phyloP scores from a whole-genome alignment of 2,888 invertebrate species.

The Euclidia mi region DNA sequence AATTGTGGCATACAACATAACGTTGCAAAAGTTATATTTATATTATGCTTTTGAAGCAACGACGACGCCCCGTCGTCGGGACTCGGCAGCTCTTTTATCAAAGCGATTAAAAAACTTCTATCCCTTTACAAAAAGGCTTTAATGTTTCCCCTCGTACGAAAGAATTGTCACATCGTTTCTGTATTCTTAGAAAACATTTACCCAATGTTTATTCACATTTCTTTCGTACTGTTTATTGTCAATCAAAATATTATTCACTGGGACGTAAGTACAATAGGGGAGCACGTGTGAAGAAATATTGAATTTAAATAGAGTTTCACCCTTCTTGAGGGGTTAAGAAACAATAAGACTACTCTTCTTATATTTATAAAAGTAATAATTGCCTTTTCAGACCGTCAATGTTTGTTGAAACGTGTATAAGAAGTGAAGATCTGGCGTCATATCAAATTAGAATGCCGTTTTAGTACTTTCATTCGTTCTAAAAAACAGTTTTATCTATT shows the following conservation, averaged over 20 bases:
- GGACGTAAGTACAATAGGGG: slow-evolving; percentile 49
- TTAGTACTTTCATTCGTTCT: too few relatives aligned
- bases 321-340: slow-evolving; percentile 38
- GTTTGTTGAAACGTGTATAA: too few relatives aligned
- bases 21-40: slow-evolving; percentile 58
- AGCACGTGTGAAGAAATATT: slow-evolving; percentile 50
- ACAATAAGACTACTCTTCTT: slow-evolving; percentile 30
- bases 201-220: slow-evolving; percentile 58
- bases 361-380: slow-evolving; percentile 9
- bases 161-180: slow-evolving; percentile 46
- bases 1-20: slow-evolving; percentile 68
- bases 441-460: too few relatives aligned
- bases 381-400: too few relatives aligned
- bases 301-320: slow-evolving; percentile 53
- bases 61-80: slow-evolving; percentile 48
- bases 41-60: slow-evolving; percentile 58
- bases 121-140: slow-evolving; percentile 62
- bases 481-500: too few relatives aligned
- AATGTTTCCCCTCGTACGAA: slow-evolving; percentile 59
- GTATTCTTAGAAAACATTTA: slow-evolving; percentile 35
- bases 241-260: slow-evolving; percentile 63
- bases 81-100: slow-evolving; percentile 63
- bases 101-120: slow-evolving; percentile 78
- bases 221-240: slow-evolving; percentile 62
- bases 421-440: too few relatives aligned